Percentiles rank a stretch among this genome's conserved stretches.
phyloP scores from a whole-genome alignment of 1,140 invertebrate genomes.

The Dryas iulia region DNA sequence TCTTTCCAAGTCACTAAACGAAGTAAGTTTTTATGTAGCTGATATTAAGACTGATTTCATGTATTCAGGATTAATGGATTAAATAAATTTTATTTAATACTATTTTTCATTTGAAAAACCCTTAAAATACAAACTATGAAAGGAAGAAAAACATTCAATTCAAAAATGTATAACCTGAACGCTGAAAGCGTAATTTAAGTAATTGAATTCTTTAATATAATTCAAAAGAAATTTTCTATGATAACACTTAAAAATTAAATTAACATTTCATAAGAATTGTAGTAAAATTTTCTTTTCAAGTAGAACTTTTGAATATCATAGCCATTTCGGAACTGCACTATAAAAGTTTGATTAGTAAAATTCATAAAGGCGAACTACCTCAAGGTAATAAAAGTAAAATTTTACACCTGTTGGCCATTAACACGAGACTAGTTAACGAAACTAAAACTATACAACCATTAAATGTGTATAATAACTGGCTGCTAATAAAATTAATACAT shows the following conservation, averaged over 20 bases:
- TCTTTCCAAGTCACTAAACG: background rate
- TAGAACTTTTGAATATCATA: slow-evolving; percentile 22
- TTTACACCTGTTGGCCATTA: slow-evolving; percentile 34
- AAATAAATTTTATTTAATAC: background rate
- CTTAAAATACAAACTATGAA: background rate
- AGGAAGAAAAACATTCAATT: background rate
- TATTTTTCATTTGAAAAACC: background rate
- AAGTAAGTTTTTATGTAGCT: background rate
- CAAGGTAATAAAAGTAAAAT: slow-evolving; percentile 25
- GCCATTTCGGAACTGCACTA: slow-evolving; percentile 14
- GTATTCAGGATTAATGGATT: background rate
- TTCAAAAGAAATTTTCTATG: background rate
- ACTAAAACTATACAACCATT: slow-evolving; percentile 22
- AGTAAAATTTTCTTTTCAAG: background rate
- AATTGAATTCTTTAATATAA: background rate
- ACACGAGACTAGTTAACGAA: slow-evolving; percentile 28
- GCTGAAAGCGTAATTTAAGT: background rate
- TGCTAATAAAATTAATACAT: slow-evolving; percentile 30
- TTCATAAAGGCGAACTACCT: slow-evolving; percentile 24
- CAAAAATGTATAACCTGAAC: background rate
- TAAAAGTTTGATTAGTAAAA: slow-evolving; percentile 31
- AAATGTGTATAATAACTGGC: slow-evolving; percentile 19
- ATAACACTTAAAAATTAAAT: background rate
- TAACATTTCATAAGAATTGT: background rate
- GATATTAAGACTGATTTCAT: slow-evolving; percentile 21